phyloP scores from a whole-genome alignment of 92 coral and sea anemone genomes.

The Parazoanthus swiftii region DNA sequence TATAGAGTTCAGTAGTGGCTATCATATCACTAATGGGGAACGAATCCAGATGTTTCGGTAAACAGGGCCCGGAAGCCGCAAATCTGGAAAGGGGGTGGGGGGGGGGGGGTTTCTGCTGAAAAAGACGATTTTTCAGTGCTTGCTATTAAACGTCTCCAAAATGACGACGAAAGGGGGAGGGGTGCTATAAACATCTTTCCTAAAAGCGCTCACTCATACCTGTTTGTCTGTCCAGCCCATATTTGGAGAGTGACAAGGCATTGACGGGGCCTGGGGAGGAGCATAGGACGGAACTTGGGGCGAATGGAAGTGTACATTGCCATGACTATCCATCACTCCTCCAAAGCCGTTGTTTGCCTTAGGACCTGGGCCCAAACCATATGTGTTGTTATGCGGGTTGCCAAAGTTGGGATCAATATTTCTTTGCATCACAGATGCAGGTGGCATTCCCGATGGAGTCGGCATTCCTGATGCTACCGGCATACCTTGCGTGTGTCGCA shows the following conservation, averaged over 20 bases:
- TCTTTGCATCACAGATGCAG: slow-evolving; percentile 14
- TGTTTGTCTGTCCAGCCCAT: slow-evolving; percentile 3
- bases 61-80: no score
- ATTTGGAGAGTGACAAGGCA: not conserved
- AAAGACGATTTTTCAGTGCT: no score
- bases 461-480: not conserved
- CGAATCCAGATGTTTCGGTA: no score
- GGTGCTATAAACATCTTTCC: no score
- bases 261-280: not conserved
- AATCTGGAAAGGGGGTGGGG: no score
- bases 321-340: not conserved
- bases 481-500: not conserved
- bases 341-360: not conserved
- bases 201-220: not conserved
- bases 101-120: no score
- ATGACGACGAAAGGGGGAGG: no score
- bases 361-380: not conserved
- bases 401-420: not conserved
- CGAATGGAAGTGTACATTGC: not conserved
- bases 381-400: not conserved
- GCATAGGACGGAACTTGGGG: not conserved
- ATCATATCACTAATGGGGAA: no score
- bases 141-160: no score
- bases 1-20: no score
- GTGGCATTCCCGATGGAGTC: not conserved